Percentiles rank a stretch among this genome's conserved stretches.
phyloP scores from a whole-genome alignment of 2,113 vertebrate genomes.

The Narcine bancroftii region DNA sequence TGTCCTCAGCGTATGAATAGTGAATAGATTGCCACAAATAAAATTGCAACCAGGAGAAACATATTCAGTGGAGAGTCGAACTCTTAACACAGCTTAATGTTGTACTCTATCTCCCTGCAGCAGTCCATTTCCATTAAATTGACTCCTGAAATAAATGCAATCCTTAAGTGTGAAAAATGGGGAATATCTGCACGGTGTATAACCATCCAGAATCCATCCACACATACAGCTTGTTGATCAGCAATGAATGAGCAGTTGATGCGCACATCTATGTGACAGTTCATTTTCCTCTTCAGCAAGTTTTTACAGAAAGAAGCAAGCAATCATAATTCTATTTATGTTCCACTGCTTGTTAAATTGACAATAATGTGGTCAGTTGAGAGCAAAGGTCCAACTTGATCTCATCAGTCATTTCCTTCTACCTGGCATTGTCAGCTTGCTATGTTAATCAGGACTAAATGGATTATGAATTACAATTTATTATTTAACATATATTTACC shows the following conservation, averaged over 20 bases:
- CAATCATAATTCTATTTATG: slow-evolving; percentile 15
- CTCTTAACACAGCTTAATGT: not conserved
- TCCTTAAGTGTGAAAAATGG: not conserved
- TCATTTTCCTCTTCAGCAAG: slow-evolving; percentile 35
- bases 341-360: slow-evolving; percentile 29
- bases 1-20: no score
- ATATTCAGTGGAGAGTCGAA: not conserved
- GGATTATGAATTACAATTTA: not conserved
- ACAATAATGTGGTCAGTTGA: slow-evolving; percentile 14
- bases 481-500: not conserved
- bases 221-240: slow-evolving; percentile 1
- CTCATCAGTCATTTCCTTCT: slow-evolving; percentile 16
- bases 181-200: not conserved
- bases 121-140: not conserved
- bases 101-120: not conserved
- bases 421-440: not conserved
- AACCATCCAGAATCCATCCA: not conserved
- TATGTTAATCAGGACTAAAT: not conserved
- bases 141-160: not conserved
- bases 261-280: slow-evolving; percentile 25
- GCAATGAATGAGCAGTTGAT: slow-evolving; percentile 33
- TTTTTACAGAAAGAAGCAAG: slow-evolving; percentile 29
- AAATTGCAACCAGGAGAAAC: not conserved
- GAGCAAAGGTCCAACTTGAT: not conserved
- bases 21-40: not conserved